Evolutionary conservation across 2,888 invertebrate genomes (phyloP).

Genomic region (Hydrotaea cyrtoneurina): DNA sequence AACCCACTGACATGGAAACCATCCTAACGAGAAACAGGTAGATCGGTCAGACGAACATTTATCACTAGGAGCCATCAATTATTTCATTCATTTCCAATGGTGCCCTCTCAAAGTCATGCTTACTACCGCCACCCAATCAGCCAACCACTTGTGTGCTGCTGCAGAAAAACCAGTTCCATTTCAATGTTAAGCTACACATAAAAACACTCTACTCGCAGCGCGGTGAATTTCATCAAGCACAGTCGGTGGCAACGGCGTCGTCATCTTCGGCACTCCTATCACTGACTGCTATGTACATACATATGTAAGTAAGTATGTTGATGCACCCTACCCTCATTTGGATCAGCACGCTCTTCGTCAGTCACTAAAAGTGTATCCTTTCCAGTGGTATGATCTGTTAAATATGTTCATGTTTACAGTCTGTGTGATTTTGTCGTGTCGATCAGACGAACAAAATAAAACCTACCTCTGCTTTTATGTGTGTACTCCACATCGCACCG

Average conservation of each 20-base stretch:
- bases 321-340: no score
- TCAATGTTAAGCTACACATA: conserved; percentile 47
- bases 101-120: conserved; percentile 62
- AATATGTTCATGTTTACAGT: no score
- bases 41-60: conserved; percentile 42
- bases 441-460: no score
- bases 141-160: conserved; percentile 9
- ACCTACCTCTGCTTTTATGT: no score
- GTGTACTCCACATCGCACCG: no score
- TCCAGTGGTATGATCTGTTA: no score
- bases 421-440: no score
- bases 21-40: conserved; percentile 51
- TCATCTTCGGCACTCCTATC: no score
- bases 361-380: no score
- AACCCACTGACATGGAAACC: conserved; percentile 39
- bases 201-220: neutral
- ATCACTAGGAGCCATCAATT: conserved; percentile 39
- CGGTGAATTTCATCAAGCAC: neutral
- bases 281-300: no score
- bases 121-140: conserved; percentile 21
- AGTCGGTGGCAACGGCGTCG: neutral
- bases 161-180: conserved; percentile 54
- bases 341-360: no score
- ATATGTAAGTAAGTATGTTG: no score
- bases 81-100: conserved; percentile 65